phyloP scores from a whole-genome alignment of 2,113 vertebrate species.

The Hippocampus mohnikei region DNA sequence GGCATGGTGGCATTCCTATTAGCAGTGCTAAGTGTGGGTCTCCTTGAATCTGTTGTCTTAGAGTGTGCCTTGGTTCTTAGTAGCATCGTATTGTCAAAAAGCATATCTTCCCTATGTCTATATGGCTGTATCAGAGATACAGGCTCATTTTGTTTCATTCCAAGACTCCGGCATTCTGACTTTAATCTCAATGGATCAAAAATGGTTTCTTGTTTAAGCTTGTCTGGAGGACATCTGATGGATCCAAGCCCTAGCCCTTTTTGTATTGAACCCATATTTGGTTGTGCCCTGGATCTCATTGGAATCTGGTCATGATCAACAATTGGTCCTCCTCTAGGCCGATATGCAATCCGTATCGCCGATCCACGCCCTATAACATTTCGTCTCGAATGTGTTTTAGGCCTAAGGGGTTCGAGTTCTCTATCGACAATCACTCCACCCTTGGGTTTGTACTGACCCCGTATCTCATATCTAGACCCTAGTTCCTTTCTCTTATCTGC shows the following conservation, averaged over 20 bases:
- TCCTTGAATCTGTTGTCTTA: neutral
- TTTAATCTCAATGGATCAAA: neutral
- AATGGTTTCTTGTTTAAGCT: neutral
- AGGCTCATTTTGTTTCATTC: neutral
- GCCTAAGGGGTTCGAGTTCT: conserved; percentile 1
- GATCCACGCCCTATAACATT: neutral
- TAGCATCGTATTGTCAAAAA: neutral
- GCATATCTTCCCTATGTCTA: neutral
- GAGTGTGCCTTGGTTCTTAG: neutral
- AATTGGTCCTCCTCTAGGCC: neutral
- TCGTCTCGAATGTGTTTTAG: neutral
- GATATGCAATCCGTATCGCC: neutral
- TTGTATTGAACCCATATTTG: neutral
- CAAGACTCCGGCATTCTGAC: neutral
- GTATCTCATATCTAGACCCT: neutral
- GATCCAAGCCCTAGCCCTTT: neutral
- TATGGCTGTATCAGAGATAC: conserved; percentile 1
- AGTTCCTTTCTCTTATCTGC: neutral
- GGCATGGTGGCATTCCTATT: neutral
- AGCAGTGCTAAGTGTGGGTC: neutral
- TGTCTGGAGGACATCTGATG: neutral
- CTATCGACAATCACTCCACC: neutral
- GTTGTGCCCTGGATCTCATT: neutral
- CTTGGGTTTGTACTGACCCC: conserved; percentile 3
- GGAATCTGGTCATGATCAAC: neutral